phyloP scores from a whole-genome alignment of 2,797 vertebrate species.

The Gastrophryne carolinensis region DNA sequence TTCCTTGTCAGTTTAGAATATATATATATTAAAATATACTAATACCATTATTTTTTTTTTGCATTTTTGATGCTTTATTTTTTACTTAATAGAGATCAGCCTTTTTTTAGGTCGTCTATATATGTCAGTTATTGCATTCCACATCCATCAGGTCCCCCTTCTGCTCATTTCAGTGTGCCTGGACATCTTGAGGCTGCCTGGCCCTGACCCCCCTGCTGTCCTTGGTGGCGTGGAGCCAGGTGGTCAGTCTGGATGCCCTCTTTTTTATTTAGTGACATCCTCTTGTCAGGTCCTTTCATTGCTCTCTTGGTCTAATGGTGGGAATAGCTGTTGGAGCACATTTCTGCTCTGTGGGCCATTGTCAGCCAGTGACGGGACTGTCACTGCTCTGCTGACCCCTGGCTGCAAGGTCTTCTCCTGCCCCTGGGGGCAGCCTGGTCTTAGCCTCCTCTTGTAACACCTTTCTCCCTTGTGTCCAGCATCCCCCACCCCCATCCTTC shows the following conservation, averaged over 20 bases:
- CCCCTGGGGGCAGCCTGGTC: constrained; percentile 34
- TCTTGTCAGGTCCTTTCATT: constrained; percentile 29
- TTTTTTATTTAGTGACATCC: constrained; percentile 25
- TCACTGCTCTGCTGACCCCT: constrained; percentile 38
- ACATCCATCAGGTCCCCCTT: too few relatives aligned
- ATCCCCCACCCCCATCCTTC: not conserved
- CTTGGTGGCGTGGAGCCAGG: constrained; percentile 27
- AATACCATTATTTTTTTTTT: too few relatives aligned
- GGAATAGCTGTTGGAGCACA: constrained; percentile 24
- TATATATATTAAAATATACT: too few relatives aligned
- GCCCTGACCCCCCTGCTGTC: not conserved
- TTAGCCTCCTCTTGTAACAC: constrained; percentile 33
- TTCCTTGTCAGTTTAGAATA: too few relatives aligned
- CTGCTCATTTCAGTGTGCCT: too few relatives aligned
- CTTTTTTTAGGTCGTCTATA: too few relatives aligned
- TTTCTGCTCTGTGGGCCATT: constrained; percentile 30
- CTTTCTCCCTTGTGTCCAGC: not conserved
- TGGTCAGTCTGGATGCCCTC: constrained; percentile 33
- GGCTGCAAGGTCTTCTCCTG: constrained; percentile 43
- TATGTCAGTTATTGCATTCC: too few relatives aligned
- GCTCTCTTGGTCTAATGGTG: constrained; percentile 34
- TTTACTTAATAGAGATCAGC: too few relatives aligned
- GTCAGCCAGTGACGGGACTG: constrained; percentile 40
- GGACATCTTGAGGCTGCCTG: too few relatives aligned
- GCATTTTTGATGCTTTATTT: too few relatives aligned